phyloP scores from a whole-genome alignment of 2,888 invertebrate species.

The Hanleya hanleyi region DNA sequence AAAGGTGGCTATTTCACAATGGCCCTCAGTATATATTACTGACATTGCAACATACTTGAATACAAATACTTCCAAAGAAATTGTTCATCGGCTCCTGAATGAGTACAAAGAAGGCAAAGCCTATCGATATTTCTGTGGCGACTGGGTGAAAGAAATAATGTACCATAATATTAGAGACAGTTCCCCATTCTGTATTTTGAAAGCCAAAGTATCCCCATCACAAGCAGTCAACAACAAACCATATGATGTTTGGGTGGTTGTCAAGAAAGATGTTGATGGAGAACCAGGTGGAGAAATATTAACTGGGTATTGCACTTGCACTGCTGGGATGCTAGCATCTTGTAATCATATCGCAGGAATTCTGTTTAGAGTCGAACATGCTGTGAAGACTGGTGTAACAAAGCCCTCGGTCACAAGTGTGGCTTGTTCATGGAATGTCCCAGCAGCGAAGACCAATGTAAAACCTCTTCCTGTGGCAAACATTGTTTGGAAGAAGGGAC shows the following conservation, averaged over 20 bases:
- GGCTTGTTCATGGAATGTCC: background rate
- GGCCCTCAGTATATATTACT: conserved; percentile 35
- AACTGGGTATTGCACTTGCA: conserved; percentile 31
- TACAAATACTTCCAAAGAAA: conserved; percentile 12
- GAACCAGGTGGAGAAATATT: conserved; percentile 7
- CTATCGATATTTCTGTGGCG: conserved; percentile 31
- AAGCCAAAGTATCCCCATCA: conserved; percentile 34
- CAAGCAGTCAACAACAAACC: conserved; percentile 28
- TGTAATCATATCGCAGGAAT: conserved; percentile 2
- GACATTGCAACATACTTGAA: conserved; percentile 32
- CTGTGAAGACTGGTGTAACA: background rate
- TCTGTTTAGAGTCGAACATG: background rate
- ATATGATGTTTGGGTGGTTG: conserved; percentile 34
- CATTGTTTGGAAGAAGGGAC: no score
- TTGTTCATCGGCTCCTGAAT: conserved; percentile 25
- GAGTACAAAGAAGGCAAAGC: conserved; percentile 39
- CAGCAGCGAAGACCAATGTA: background rate
- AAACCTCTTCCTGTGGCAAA: no score
- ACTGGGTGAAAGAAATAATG: conserved; percentile 36
- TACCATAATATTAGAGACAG: conserved; percentile 17
- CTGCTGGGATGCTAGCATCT: conserved; percentile 18
- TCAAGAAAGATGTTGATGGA: conserved; percentile 14
- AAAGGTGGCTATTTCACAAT: conserved; percentile 19
- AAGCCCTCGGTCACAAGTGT: background rate
- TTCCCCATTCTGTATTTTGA: conserved; percentile 27